These are phyloP conservation scores for Bradypodion ventrale DNA, from an alignment of 2,797 vertebrate genomes.

Conservation along the genomic window DNA sequence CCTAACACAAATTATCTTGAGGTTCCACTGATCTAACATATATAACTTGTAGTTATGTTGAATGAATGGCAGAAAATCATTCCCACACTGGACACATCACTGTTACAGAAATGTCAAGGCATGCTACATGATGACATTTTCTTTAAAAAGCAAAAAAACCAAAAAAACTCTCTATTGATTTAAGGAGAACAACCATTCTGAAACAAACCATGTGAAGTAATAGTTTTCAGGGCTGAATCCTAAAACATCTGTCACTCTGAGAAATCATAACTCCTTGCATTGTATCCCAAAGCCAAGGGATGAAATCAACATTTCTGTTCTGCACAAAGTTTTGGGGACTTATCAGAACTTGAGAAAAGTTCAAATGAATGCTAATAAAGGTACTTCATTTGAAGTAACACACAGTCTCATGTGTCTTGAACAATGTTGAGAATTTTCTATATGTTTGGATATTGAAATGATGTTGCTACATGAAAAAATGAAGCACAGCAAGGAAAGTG, in stretches of 20 bases:
- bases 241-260: not conserved
- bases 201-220: conserved; percentile 7
- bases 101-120: not conserved
- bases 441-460: not conserved
- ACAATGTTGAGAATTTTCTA: not conserved
- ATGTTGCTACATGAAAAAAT: not conserved
- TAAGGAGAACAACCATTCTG: not conserved
- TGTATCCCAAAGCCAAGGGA: not conserved
- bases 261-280: not conserved
- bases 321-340: not conserved
- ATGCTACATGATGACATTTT: conserved; percentile 6
- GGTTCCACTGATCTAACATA: not conserved
- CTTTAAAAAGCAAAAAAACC: too few relatives aligned
- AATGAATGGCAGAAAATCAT: conserved; percentile 21
- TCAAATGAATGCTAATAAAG: not conserved
- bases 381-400: not conserved
- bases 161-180: conserved; percentile 22
- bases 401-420: not conserved
- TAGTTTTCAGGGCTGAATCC: not conserved
- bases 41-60: conserved; percentile 9
- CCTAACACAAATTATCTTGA: not conserved
- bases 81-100: conserved; percentile 10
- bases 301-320: conserved; percentile 1
- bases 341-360: not conserved
- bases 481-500: not conserved